Conservation (phyloP, 2,888 invertebrate species). For the Abscondita cerata region DNA sequence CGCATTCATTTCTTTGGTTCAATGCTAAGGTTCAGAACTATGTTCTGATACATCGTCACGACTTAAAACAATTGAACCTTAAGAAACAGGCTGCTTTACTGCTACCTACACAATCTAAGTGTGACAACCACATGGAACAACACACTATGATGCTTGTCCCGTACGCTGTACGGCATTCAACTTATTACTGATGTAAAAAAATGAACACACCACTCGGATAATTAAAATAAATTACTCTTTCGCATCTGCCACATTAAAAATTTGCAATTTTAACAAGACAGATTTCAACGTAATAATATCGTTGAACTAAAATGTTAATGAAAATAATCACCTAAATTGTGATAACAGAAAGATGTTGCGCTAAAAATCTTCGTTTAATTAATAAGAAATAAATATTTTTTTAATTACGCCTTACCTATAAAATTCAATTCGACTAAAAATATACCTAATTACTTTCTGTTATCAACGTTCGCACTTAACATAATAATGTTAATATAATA, state of each 20-base stretch:
- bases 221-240: conserved; percentile 3
- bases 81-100: no score
- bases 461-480: conserved; percentile 12
- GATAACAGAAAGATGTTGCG: conserved; percentile 28
- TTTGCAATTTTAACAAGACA: not conserved
- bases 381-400: conserved; percentile 30
- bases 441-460: conserved; percentile 29
- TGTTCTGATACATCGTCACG: no score
- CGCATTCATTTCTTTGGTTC: no score
- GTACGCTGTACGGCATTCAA: conserved; percentile 14
- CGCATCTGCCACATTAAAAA: conserved; percentile 5
- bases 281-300: not conserved
- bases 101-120: no score
- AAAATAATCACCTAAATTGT: conserved; percentile 20
- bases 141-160: no score
- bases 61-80: no score
- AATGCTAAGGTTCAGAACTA: no score
- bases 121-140: no score
- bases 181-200: conserved; percentile 25
- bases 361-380: conserved; percentile 15
- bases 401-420: conserved; percentile 18
- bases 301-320: conserved; percentile 19
- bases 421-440: conserved; percentile 25
- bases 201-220: conserved; percentile 29
- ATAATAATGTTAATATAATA: conserved; percentile 10